Percentiles rank a stretch among this genome's conserved stretches.
Evolutionary conservation across 2,888 invertebrate species (phyloP).

Genomic region (Sthenelais limicola): DNA sequence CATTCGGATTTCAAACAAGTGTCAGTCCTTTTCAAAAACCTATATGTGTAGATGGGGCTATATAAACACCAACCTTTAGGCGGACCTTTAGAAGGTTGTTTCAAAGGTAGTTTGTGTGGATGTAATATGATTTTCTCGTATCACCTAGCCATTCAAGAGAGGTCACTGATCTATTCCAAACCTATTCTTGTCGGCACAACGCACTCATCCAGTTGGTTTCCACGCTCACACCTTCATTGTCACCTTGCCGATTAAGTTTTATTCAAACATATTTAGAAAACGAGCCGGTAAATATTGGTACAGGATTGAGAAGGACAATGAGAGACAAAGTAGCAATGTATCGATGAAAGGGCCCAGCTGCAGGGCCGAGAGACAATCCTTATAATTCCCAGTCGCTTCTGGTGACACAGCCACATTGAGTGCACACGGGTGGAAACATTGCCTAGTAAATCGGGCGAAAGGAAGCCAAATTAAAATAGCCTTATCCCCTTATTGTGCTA

Average conservation of each 20-base stretch:
- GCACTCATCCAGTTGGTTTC: not conserved
- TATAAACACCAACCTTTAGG: too few species aligned
- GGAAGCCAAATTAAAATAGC: slow-evolving; percentile 27
- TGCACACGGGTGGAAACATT: not conserved
- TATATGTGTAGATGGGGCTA: too few species aligned
- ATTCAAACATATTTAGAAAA: slow-evolving; percentile 39
- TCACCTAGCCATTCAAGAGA: too few species aligned
- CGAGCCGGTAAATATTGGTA: slow-evolving; percentile 37
- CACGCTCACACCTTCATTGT: not conserved
- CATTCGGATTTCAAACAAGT: too few species aligned
- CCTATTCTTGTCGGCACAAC: too few species aligned
- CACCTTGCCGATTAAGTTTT: slow-evolving; percentile 31
- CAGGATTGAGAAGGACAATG: slow-evolving; percentile 20
- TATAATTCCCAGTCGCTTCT: not conserved
- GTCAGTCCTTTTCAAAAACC: too few species aligned
- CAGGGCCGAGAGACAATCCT: too few species aligned
- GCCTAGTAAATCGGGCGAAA: slow-evolving; percentile 28
- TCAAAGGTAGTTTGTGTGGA: too few species aligned
- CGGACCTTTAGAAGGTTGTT: too few species aligned
- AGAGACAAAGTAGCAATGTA: slow-evolving; percentile 11
- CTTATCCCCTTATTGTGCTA: slow-evolving; percentile 14
- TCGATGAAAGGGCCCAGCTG: not conserved
- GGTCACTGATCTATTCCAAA: too few species aligned
- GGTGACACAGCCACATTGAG: slow-evolving; percentile 13
- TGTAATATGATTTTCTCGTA: too few species aligned